Evolutionary conservation across 2,888 invertebrate species (phyloP), one percentile per base, ranked within the genome.

Genomic region (Epinotia demarniana): DNA sequence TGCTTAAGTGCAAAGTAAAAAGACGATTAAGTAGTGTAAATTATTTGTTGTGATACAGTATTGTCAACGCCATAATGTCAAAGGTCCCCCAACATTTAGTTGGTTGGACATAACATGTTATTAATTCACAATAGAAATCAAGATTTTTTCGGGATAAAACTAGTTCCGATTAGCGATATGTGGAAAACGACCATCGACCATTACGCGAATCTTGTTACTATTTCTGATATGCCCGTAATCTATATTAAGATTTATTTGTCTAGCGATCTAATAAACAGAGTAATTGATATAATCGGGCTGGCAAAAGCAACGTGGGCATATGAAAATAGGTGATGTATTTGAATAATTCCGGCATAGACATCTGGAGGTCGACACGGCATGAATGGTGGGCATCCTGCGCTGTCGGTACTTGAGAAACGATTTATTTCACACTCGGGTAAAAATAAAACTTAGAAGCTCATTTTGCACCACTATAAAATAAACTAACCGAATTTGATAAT

Each of bases 351-450:
- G 73, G 69, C 72, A 74, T 73, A 68, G 71, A 76, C 66, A 72
- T 75, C 19, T 76, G 76, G 73, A 76, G 73, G 67, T 76, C 78
- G 74, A 77, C 75, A 68, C 60, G 74, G 70, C 75, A 61, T 76
- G 78, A 77, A 77, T 76, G 74, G 74, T 61, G 63, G 61, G 46
- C 63, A 63, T 62, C 55, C 57, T 74, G 63, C 55, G 66, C 49
- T 69, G 68, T 63, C 39, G 72, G 78, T 75, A 75, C 78, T 78
- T 62, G 76, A 77, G 66, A 62, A 66, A 55, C 75, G 67, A 78
- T 78, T 77, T 73, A 77, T 77, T 73, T 76, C 66, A 75, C 78
- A 77, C 70, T 73, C 33, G 64, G 73, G 18, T 64, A 77, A 74
- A 75, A 77, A 77, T 74, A 77, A 77, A 75, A 72, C 68, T 62